Evolutionary conservation across 2,797 vertebrate species (phyloP), one percentile per base, ranked within the genome.

Genomic region (Acanthiza pusilla): DNA sequence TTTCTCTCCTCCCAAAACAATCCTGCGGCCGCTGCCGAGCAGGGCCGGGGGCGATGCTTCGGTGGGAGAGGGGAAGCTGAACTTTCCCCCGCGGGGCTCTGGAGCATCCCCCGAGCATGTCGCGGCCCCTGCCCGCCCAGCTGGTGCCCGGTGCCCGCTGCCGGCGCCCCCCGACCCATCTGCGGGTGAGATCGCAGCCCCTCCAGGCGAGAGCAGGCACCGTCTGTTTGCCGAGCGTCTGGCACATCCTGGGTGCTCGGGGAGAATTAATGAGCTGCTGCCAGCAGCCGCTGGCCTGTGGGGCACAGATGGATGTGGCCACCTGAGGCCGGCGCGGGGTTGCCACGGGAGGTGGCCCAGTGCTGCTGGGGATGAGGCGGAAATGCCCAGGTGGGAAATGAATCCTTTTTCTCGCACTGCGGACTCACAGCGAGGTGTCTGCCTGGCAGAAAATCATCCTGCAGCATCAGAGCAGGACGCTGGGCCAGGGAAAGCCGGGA

Each of bases 171-270:
- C 7, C 32, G 74, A 12, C n/a, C 91, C 89, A 65, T 87, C 87
- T 67, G 87, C n/a, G 32, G 29, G 40, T 23, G 29, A 72, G 54
- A 47, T 88, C 42, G 36, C 85, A 12, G 93, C 20, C 79, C 89
- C 86, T 68, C 75, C 68, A 2, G 93, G 88, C 88, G 30, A 1
- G 36, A 5, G 61, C 62, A 1, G 68, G 8, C 76, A 47, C 62
- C 76, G 53, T 94, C 42, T 95, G 91, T 89, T 90, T 61, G 93
- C 88, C 0, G 62, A 43, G 90, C 9, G 94, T 96, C 95, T 96
- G 92, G 92, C 94, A 94, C 93, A 36, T 95, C 94, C 53, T 40
- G 88, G 93, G 88, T 36, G 93, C 82, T 67, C 21, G 1, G 21
- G 15, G 67, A 74, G 80, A 88, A 87, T 57, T 86, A 93, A 91